Percentiles rank a stretch among this genome's conserved stretches.
phyloP scores from a whole-genome alignment of 2,113 vertebrate genomes.

The Illadopsis cleaveri region DNA sequence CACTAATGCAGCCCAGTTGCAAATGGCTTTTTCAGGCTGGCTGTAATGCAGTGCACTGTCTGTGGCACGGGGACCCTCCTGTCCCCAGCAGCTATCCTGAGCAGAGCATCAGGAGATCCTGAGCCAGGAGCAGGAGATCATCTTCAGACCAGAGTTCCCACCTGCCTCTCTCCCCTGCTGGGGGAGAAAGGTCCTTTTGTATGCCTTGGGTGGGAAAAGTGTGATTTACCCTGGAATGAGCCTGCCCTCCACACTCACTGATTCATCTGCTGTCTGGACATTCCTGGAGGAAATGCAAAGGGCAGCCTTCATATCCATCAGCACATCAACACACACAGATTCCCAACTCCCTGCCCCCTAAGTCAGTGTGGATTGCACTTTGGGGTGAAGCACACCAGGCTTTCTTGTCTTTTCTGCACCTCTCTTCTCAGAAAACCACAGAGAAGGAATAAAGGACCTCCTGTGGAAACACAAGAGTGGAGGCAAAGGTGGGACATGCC shows the following conservation, averaged over 20 bases:
- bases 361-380: too few relatives aligned
- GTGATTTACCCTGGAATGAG: background rate
- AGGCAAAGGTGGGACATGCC: too few relatives aligned
- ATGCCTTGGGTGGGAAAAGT: background rate
- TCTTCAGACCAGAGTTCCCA: background rate
- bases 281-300: background rate
- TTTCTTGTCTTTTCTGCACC: background rate
- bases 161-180: background rate
- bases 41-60: background rate
- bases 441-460: background rate
- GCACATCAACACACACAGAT: rapidly evolving
- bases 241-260: background rate
- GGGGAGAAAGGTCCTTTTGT: background rate
- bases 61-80: background rate
- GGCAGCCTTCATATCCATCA: background rate
- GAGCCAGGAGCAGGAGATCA: background rate
- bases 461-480: background rate
- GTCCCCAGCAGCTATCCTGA: background rate
- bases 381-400: background rate
- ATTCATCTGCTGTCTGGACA: background rate
- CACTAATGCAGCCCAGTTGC: background rate
- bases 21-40: background rate
- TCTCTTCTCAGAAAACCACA: background rate
- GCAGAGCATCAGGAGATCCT: background rate
- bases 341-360: too few relatives aligned